A percentile compares a stretch with the other conserved stretches of the same genome.
Conservation (phyloP, 2,797 vertebrate species). For the Garrulus glandarius region DNA sequence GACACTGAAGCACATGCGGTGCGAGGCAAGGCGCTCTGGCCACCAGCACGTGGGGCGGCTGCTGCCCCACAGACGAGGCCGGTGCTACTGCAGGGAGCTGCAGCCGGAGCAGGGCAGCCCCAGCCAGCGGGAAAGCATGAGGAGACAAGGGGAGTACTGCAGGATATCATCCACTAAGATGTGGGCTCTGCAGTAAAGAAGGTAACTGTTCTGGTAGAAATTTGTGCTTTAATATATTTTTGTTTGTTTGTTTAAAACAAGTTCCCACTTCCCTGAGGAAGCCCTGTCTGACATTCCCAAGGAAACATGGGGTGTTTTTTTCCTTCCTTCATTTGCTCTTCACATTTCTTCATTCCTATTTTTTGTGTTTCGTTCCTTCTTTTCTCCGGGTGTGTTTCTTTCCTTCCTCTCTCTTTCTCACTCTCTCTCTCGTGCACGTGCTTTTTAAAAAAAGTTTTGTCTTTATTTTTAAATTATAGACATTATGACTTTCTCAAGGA, state of each 20-base stretch:
- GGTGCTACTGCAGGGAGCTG: not conserved
- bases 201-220: slow-evolving; percentile 79
- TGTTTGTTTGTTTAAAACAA: slow-evolving; percentile 70
- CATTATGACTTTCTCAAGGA: slow-evolving; percentile 67
- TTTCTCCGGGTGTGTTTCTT: slow-evolving; percentile 19
- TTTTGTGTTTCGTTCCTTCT: slow-evolving; percentile 35
- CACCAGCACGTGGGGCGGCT: accelerated
- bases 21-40: not conserved
- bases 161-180: slow-evolving; percentile 21
- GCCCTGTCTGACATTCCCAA: slow-evolving; percentile 53
- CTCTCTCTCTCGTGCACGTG: not conserved
- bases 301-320: not conserved
- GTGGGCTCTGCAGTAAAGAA: slow-evolving; percentile 73
- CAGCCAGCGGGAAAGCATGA: not conserved
- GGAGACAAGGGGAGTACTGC: slow-evolving; percentile 21
- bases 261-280: slow-evolving; percentile 71
- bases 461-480: slow-evolving; percentile 51
- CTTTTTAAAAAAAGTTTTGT: not conserved
- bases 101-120: not conserved
- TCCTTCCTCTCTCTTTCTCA: not conserved
- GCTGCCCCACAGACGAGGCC: not conserved
- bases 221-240: slow-evolving; percentile 81
- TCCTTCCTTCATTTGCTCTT: slow-evolving; percentile 38
- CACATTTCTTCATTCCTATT: slow-evolving; percentile 27
- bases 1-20: slow-evolving; percentile 62